Base-by-base conservation (phyloP, 2,113 vertebrate species). In the Nannobrachium achirus region DNA sequence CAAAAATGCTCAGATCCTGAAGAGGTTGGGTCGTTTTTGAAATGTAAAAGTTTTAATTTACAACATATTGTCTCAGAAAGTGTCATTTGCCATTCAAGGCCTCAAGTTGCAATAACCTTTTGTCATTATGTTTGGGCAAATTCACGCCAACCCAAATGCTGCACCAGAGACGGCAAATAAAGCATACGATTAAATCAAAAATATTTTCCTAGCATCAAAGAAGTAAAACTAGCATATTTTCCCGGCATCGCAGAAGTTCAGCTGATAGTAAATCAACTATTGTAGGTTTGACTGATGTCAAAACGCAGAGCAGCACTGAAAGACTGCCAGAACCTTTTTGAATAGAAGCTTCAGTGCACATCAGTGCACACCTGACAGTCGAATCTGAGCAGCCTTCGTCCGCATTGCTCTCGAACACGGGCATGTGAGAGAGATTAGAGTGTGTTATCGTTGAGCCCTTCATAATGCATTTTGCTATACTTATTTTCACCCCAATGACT, bases 231-330 rank as follows among this genome's bases (percentile, higher is more conserved):
- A 76, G 66, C 57, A 58, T 74, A 14, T 40, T 20, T 66, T 19
- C 14, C 51, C 20, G 19, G 19, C 33, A 5, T 55, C 63, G 13
- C 7, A 42, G 44, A 69, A 83, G 67, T 69, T 63, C 69, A 82
- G 65, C 13, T 66, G 75, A 71, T 50, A 73, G 67, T 66, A 53
- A 60, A 69, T 79, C 73, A 69, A 42, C 63, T 69, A 16, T 0
- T 10, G 57, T 83, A 59, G 65, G 72, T 73, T 66, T 25, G 42
- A 15, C 20, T 33, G 10, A 66, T 71, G 71, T 71, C 78, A 64
- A 71, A 74, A 45, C 10, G 11, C 60, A 87, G 61, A 66, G 60
- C 58, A 14, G 25, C 19, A 63, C 33, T 79, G 75, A 76, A 80
- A 81, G 75, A 53, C 69, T 77, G 71, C 57, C 73, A 73, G 61